Conservation (phyloP, 2,888 invertebrate species). For the Pyrochroa serraticornis region DNA sequence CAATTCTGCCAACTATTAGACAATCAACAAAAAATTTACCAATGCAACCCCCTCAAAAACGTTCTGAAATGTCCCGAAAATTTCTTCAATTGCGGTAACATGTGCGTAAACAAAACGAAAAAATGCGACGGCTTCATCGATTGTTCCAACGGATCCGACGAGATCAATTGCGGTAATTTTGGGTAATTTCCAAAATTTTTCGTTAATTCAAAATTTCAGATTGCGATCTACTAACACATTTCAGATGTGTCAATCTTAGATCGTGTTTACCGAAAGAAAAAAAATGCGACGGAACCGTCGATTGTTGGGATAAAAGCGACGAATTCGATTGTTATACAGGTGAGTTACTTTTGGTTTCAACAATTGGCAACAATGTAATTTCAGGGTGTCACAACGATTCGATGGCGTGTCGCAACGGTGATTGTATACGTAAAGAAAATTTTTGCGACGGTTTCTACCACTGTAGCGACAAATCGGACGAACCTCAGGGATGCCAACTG, state of each 20-base stretch:
- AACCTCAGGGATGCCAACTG: slow-evolving; percentile 62
- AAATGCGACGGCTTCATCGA: slow-evolving; percentile 76
- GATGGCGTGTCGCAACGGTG: slow-evolving; percentile 63
- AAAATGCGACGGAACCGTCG: slow-evolving; percentile 73
- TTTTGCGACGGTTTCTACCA: slow-evolving; percentile 72
- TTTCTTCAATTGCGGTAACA: slow-evolving; percentile 76
- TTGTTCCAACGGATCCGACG: slow-evolving; percentile 77
- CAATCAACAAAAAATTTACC: slow-evolving; percentile 58
- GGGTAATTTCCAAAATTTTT: slow-evolving; percentile 18
- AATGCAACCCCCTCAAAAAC: slow-evolving; percentile 64
- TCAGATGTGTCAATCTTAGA: slow-evolving; percentile 75
- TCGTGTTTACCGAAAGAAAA: slow-evolving; percentile 74
- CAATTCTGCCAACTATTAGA: slow-evolving; percentile 70
- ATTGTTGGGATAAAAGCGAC: slow-evolving; percentile 80
- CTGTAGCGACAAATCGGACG: slow-evolving; percentile 73
- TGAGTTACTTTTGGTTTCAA: slow-evolving; percentile 48
- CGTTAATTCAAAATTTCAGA: slow-evolving; percentile 58
- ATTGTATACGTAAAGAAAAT: slow-evolving; percentile 65
- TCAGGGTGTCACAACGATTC: slow-evolving; percentile 38
- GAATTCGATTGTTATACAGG: slow-evolving; percentile 74
- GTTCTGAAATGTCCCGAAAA: slow-evolving; percentile 66
- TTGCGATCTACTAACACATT: slow-evolving; percentile 70
- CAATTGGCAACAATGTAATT: slow-evolving; percentile 5
- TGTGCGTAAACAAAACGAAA: slow-evolving; percentile 68
- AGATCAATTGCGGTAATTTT: slow-evolving; percentile 72